Percentiles rank a stretch among this genome's conserved stretches.
phyloP scores from a whole-genome alignment of 2,797 vertebrate species.

The Petrocephalus schoutedeni region DNA sequence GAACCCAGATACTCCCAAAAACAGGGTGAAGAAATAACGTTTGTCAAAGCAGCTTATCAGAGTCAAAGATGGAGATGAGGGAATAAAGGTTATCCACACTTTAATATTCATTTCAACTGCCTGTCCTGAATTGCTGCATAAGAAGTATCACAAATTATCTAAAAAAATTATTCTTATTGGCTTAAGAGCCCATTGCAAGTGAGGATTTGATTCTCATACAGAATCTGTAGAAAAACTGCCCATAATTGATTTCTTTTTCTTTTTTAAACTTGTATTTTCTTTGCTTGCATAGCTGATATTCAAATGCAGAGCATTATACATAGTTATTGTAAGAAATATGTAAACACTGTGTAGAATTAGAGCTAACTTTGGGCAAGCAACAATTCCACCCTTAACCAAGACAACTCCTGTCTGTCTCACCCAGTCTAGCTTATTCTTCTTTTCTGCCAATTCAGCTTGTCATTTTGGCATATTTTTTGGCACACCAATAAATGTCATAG shows the following conservation, averaged over 20 bases:
- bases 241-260: background rate
- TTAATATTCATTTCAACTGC: background rate
- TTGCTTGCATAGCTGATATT: background rate
- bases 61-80: background rate
- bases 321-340: background rate
- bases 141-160: background rate
- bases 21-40: background rate
- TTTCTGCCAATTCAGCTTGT: background rate
- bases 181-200: background rate
- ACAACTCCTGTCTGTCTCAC: background rate
- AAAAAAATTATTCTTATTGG: background rate
- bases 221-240: background rate
- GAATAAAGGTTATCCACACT: background rate
- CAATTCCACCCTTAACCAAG: background rate
- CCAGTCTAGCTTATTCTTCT: background rate
- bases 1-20: conserved; percentile 2
- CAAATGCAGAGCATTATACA: background rate
- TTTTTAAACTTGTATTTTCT: background rate
- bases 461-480: background rate
- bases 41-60: background rate
- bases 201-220: background rate
- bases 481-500: background rate
- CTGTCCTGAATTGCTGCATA: background rate
- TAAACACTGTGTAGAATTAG: background rate
- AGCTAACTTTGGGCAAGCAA: background rate